Evolutionary conservation across 2,888 invertebrate genomes (phyloP).

Genomic region (Drosophila neotestacea): DNA sequence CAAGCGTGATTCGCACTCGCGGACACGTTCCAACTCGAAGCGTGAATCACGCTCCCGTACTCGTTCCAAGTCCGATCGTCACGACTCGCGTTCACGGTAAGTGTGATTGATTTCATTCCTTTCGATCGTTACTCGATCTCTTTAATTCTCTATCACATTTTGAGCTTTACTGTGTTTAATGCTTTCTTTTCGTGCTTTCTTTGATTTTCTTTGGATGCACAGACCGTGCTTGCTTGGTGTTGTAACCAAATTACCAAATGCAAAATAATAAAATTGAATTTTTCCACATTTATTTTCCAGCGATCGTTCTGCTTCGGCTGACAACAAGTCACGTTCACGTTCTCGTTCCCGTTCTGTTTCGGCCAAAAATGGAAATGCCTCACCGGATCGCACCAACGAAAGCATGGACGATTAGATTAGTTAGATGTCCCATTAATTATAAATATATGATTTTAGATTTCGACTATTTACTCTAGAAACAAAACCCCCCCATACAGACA

Average conservation of each 20-base stretch:
- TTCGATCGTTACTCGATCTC: conserved; percentile 10
- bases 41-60: conserved; percentile 85
- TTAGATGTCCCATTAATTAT: conserved; percentile 71
- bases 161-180: conserved; percentile 1
- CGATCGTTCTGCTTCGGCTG: conserved; percentile 89
- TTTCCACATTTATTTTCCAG: conserved; percentile 83
- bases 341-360: conserved; percentile 86
- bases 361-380: conserved; percentile 86
- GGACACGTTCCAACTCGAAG: conserved; percentile 84
- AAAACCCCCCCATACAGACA: conserved; percentile 46
- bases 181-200: conserved; percentile 76
- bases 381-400: conserved; percentile 86
- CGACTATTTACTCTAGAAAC: conserved; percentile 66
- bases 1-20: conserved; percentile 84
- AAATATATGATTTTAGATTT: conserved; percentile 73
- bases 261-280: conserved; percentile 27
- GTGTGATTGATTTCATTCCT: conserved; percentile 57
- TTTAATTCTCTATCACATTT: not conserved
- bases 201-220: conserved; percentile 73
- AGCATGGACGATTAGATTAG: conserved; percentile 86
- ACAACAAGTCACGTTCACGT: conserved; percentile 88
- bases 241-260: conserved; percentile 19
- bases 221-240: conserved; percentile 55
- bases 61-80: conserved; percentile 85
- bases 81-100: conserved; percentile 87